Conservation (phyloP, 2,113 vertebrate genomes). For the Phrynocephalus versicolor region DNA sequence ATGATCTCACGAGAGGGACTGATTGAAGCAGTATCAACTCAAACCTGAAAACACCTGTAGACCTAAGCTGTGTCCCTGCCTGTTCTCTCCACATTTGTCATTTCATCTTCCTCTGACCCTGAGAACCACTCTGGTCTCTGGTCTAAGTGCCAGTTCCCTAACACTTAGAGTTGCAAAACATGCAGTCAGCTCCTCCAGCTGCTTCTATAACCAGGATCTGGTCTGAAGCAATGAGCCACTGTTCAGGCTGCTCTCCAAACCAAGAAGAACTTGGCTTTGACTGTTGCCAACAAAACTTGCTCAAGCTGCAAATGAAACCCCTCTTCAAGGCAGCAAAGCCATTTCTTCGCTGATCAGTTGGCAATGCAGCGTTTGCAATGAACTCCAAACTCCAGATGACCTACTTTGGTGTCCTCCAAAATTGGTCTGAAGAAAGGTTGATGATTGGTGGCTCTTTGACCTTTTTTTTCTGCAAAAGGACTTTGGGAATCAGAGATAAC, state of each 20-base stretch:
- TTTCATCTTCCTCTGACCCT: not conserved
- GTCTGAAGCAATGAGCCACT: not conserved
- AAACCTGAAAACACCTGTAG: not conserved
- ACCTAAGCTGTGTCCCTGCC: not conserved
- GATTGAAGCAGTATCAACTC: not conserved
- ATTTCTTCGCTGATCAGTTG: constrained; percentile 15
- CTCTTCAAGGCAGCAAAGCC: not conserved
- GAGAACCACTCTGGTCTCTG: no score
- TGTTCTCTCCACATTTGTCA: not conserved
- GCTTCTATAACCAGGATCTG: not conserved
- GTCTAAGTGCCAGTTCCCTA: not conserved
- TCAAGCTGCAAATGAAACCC: not conserved
- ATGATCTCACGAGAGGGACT: not conserved
- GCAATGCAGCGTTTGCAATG: constrained; percentile 4
- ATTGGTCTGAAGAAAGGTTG: constrained; percentile 33
- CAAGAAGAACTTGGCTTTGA: no score
- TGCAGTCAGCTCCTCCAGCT: not conserved
- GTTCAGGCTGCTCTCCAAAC: not conserved
- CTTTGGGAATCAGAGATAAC: constrained; percentile 39
- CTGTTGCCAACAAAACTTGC: no score
- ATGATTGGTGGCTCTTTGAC: constrained; percentile 1
- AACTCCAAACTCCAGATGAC: not conserved
- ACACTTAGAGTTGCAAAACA: no score
- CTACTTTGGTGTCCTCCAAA: constrained; percentile 20
- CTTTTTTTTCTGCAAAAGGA: constrained; percentile 47